Evolutionary conservation across 2,797 vertebrate genomes (phyloP), one percentile per base, ranked within the genome.

Genomic region (Protonibea diacanthus): DNA sequence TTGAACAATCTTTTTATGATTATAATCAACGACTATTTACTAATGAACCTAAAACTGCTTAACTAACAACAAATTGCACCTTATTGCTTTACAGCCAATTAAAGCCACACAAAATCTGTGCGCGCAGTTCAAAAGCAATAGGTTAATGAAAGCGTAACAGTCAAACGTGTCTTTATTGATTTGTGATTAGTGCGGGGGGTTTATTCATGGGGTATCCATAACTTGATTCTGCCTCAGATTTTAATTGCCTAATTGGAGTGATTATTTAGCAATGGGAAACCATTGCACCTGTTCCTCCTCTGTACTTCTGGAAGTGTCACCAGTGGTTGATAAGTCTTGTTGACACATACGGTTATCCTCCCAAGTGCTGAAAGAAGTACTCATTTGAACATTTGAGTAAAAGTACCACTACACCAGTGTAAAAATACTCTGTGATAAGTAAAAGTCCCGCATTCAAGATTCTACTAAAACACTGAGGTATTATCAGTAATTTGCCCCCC

Each of bases 201-300:
- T 88, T 88, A 88, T 92, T 94, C 90, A 65, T 86, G 84, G 92
- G 94, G 93, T 92, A 87, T 89, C 88, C 70, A 90, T 94, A 94
- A 95, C 94, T 87, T 70, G 84, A 95, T 94, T 93, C 85, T 82
- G 86, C 80, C 86, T 93, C 82, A 14, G 81, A 86, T 92, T 93
- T 89, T 94, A 94, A 94, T 92, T 93, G 91, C 80, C 74, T 94
- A 94, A 94, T 95, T 95, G 90, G 86, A 90, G 87, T 86, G 86
- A 94, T 94, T 92, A 94, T 95, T 94, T 91, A 94, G 92, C 94
- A 92, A 92, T 94, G 87, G 93, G 92, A 92, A 93, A 93, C 89
- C 82, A 69, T 88, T 91, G 85, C 89, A 93, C 91, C 93, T 94
- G 93, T 92, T 94, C 83, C 70, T 64, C 75, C 53, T 42, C 85